Evolutionary conservation across 2,888 invertebrate species (phyloP), one percentile per base, ranked within the genome.

Genomic region (Epinotia brunnichana): DNA sequence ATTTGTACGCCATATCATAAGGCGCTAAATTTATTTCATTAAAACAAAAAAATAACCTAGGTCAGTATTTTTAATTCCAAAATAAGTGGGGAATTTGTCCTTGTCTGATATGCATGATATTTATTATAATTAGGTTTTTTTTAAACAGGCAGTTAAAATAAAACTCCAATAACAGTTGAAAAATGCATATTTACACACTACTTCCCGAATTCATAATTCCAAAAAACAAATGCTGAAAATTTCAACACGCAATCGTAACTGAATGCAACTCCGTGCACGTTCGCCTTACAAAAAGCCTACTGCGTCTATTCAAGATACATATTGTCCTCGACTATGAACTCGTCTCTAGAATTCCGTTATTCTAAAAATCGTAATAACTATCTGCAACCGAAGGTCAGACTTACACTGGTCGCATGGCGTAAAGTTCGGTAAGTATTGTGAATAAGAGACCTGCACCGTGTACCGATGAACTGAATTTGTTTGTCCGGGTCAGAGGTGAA

Each of bases 401-500:
- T 15, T 15, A 39, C 41, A 39, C 15, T 41, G 41, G 39, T 39
- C 41, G 13, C 13, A 13, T 39, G 13, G 11, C 19, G 21, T 2
- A 19, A 44, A 44, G 15, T 44, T 21, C 2, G 15, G 11, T n/a
- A 62, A 21, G 5, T 11, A 17, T 62, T 29, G 13, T 19, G 62
- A 62, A 59, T 59, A 13, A n/a, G 2, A 48, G 21, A 24, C 9
- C 48, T 62, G 62, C n/a, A 41, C 13, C 39, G 29, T 24, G 59
- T 70, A 75, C 70, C 21, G 68, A 35, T 61, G 74, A 69, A 77
- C 75, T 74, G 70, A 72, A 75, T 76, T 75, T 70, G 75, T 72
- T 74, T 82, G 85, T 79, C 77, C 87, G 82, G 92, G 92, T 92
- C 91, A 92, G 82, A 79, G 92, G 90, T 91, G 79, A 90, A 88